These are phyloP conservation scores for Copsychus sechellarum DNA, from an alignment of 2,113 vertebrate genomes.

Conservation along the genomic window DNA sequence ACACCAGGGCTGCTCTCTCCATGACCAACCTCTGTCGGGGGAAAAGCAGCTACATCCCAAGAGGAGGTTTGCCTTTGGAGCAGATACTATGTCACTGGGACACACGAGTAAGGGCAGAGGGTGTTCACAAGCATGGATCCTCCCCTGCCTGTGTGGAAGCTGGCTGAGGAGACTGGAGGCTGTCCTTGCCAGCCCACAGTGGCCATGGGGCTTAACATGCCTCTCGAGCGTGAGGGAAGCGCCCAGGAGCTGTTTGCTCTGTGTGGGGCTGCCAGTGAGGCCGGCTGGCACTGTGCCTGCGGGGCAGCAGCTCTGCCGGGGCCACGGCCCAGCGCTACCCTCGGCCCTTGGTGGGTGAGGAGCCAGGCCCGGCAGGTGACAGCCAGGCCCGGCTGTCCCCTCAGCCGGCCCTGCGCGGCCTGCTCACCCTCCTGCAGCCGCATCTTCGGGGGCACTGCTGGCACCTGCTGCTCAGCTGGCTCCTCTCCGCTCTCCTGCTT, in stretches of 20 bases:
- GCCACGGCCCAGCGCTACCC: fast-evolving
- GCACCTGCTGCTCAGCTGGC: background rate
- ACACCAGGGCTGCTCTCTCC: background rate
- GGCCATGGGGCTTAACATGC: no score
- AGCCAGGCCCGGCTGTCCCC: fast-evolving
- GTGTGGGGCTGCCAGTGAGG: background rate
- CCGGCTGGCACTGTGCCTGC: fast-evolving
- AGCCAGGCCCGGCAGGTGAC: no score
- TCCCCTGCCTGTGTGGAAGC: background rate
- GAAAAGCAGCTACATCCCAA: background rate
- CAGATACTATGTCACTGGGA: background rate
- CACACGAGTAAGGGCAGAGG: no score
- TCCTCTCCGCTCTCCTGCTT: background rate
- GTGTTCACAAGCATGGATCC: background rate
- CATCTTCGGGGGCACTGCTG: background rate
- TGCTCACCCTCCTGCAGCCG: background rate
- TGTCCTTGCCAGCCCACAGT: background rate
- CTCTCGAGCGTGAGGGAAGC: background rate
- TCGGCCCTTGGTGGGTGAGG: background rate
- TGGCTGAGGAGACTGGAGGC: background rate
- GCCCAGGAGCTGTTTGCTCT: fast-evolving
- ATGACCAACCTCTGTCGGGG: background rate
- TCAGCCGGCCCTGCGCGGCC: fast-evolving
- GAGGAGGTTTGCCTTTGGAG: background rate
- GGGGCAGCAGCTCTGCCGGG: background rate